Base-by-base conservation (phyloP, 2,888 invertebrate genomes). In the Anarsia innoxiella region DNA sequence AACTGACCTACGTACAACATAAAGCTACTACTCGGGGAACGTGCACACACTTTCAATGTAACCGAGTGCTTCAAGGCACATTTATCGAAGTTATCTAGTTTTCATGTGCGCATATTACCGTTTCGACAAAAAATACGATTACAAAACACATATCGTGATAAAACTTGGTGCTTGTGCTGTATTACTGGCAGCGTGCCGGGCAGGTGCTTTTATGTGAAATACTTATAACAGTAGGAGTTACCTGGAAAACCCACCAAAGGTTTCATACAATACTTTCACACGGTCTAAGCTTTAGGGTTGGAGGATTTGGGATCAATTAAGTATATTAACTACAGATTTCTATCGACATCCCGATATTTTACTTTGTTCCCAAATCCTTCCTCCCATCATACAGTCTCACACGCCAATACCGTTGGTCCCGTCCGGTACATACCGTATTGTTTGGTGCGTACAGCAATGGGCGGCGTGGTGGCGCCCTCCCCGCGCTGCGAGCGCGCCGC, bases 361-460 rank as follows among this genome's bases (percentile, higher is more conserved):
- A 2, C 10, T 15, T 15, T 43, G 41, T 52, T 56, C 40, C 49
- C 46, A 13, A 34, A 36, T 39, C 37, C 50, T 49, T 48, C 46
- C 49, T 49, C 45, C 51, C 57, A 44, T 48, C 12, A 26, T 19
- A 12, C 27, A 28, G 41, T 32, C 38, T 12, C 23, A 50, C 44
- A 51, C 48, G 36, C 51, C 41, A 33, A 36, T 13, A 9, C 23
- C 16, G 36, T 39, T n/a, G n/a, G n/a, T n/a, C n/a, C n/a, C n/a
- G n/a, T n/a, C n/a, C n/a, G n/a, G n/a, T 51, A 31, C 97, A 93
- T 94, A 98, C 98, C 96, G 88, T 96, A 97, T 91, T 96, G 96
- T 80, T 96, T 96, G 36, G 99, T 99, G 84, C 95, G 90, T 56
- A 96, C 95, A 50, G 95, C 94, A 51, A 97, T 93, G 9, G 96